A percentile compares a stretch with the other conserved stretches of the same genome.
Evolutionary conservation across 2,113 vertebrate species (phyloP).

Genomic region (Megaleporinus macrocephalus): DNA sequence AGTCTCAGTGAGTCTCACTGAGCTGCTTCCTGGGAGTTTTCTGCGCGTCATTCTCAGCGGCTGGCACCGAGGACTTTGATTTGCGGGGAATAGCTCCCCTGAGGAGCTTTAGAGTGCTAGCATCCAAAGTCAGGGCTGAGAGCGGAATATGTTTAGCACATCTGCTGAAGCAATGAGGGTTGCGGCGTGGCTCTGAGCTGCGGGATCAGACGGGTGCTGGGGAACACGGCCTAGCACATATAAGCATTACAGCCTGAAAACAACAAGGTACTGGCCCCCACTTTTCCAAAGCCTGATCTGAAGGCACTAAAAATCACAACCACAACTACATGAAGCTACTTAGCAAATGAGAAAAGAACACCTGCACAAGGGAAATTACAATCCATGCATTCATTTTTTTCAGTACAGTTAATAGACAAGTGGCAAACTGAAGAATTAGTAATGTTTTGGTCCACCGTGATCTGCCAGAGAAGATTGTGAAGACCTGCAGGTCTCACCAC

Average conservation of each 20-base stretch:
- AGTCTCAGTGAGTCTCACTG: background rate
- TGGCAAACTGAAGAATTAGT: no score
- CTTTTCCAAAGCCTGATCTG: background rate
- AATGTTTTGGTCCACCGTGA: no score
- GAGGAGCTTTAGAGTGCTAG: constrained; percentile 43
- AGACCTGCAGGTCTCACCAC: no score
- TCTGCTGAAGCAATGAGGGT: constrained; percentile 46
- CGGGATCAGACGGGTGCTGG: constrained; percentile 9
- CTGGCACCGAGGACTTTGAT: constrained; percentile 48
- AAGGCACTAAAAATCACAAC: background rate
- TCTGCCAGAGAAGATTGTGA: no score
- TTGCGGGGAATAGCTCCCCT: constrained; percentile 52
- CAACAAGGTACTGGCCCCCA: background rate
- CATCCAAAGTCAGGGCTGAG: constrained; percentile 49
- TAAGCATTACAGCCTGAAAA: background rate
- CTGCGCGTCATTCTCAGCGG: constrained; percentile 17
- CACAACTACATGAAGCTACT: background rate
- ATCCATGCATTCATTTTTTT: background rate
- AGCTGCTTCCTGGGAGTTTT: constrained; percentile 37
- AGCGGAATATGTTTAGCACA: constrained; percentile 54
- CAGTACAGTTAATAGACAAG: no score
- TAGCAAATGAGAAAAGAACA: background rate
- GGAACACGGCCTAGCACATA: constrained; percentile 11
- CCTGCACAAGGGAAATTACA: background rate
- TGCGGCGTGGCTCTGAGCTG: constrained; percentile 3